Evolutionary conservation across 2,797 vertebrate species (phyloP), one percentile per base, ranked within the genome.

Genomic region (Otolemur crassicaudatus): DNA sequence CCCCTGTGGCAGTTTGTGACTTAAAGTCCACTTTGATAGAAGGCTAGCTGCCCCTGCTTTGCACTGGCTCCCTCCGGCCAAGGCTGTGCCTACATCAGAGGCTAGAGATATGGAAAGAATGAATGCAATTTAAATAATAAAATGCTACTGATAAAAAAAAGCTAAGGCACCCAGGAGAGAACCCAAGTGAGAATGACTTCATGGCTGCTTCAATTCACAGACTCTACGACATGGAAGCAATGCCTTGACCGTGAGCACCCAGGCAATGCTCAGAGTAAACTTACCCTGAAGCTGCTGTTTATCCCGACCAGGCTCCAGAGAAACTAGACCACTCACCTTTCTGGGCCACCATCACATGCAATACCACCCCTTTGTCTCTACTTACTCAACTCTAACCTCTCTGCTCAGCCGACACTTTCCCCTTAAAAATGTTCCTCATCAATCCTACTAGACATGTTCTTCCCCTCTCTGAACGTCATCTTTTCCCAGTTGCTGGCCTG

Each of bases 21-120:
- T 29, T 29, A 20, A 37, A 29, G n/a, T 60, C 69, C 23, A 60
- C 23, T 31, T 61, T 58, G 22, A 37, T 3, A 80, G 5, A 61
- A 72, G 56, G 56, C 43, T 7, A 10, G 37, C 27, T 53, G 43
- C 8, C 20, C 20, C 49, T 22, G 53, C 65, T 86, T 85, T 94
- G 87, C 63, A 96, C 75, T 77, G 94, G 92, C 63, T 93, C 70
- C 94, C 67, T 58, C 92, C 90, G 77, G 87, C 87, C 53, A 13
- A 60, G 79, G 23, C 61, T 80, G 25, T 49, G 34, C 27, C 90
- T 61, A 76, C 56, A 49, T 91, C 75, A 87, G 56, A 86, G 40
- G 34, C 73, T 61, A 49, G n/a, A 29, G 9, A 81, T 27, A 40
- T 1, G 65, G 34, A 77, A 58, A 13, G 4, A 34, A 65, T 34